phyloP scores from a whole-genome alignment of 2,797 vertebrate species.

The Sarcoramphus papa region DNA sequence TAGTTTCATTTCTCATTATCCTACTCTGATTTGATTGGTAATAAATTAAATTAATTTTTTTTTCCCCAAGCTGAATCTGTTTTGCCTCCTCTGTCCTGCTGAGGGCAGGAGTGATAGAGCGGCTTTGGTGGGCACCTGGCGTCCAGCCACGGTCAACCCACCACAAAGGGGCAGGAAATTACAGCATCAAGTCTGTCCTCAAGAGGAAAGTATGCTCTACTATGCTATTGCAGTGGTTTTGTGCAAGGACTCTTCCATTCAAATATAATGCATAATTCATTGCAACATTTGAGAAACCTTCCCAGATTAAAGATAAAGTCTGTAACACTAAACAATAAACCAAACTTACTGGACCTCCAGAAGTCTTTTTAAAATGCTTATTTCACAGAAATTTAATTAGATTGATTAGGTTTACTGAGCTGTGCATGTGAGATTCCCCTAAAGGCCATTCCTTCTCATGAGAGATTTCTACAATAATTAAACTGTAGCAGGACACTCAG shows the following conservation, averaged over 20 bases:
- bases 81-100: too few species aligned
- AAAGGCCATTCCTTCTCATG: neutral
- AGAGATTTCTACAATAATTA: constrained; percentile 3
- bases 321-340: neutral
- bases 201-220: neutral
- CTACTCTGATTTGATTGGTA: too few species aligned
- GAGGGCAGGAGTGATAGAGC: too few species aligned
- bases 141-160: too few species aligned
- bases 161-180: neutral
- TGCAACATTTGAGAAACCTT: neutral
- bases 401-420: constrained; percentile 25
- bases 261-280: constrained; percentile 2
- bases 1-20: too few species aligned
- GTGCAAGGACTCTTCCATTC: neutral
- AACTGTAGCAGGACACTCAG: neutral
- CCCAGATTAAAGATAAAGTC: neutral
- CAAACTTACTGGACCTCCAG: neutral
- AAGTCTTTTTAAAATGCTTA: constrained; percentile 7
- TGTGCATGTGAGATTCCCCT: neutral
- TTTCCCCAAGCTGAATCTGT: too few species aligned
- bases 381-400: constrained; percentile 24
- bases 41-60: too few species aligned
- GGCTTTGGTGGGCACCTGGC: too few species aligned
- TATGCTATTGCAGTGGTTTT: neutral
- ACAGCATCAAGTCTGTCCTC: neutral